These are phyloP conservation scores for Bubo scandiacus DNA, from an alignment of 2,113 vertebrate species.

Conservation along the genomic window DNA sequence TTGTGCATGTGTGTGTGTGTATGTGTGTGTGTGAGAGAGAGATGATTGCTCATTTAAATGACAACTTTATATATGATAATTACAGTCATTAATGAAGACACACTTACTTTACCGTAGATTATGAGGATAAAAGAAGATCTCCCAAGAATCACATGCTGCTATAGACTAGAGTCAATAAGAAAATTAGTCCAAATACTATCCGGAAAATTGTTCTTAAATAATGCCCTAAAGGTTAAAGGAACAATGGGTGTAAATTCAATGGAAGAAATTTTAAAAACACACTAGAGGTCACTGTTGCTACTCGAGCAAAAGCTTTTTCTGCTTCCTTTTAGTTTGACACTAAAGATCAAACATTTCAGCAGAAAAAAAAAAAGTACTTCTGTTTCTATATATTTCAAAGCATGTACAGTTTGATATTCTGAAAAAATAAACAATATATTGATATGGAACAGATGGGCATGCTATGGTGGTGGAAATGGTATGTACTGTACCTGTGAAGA, in stretches of 20 bases:
- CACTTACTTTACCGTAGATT: constrained; percentile 72
- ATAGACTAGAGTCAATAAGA: constrained; percentile 66
- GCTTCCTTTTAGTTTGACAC: background rate
- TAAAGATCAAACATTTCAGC: constrained; percentile 52
- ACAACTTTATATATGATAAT: constrained; percentile 76
- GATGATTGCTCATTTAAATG: constrained; percentile 74
- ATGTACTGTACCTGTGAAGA: background rate
- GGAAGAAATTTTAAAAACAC: constrained; percentile 71
- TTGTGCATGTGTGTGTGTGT: constrained; percentile 18
- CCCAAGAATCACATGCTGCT: constrained; percentile 60
- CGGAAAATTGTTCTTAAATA: constrained; percentile 69
- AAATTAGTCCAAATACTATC: constrained; percentile 71
- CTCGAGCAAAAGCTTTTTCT: constrained; percentile 63
- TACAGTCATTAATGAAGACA: constrained; percentile 76
- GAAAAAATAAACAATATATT: constrained; percentile 45
- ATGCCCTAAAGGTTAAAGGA: constrained; percentile 74
- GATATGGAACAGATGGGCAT: background rate
- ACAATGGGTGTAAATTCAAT: constrained; percentile 41
- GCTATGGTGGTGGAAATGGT: background rate
- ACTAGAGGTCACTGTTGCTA: constrained; percentile 85
- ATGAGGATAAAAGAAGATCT: constrained; percentile 68
- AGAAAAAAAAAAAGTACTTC: background rate
- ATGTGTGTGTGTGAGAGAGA: background rate
- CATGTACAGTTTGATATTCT: constrained; percentile 34
- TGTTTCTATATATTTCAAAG: constrained; percentile 50